phyloP scores from a whole-genome alignment of 92 coral and sea anemone genomes.

The Pocillopora grandis region DNA sequence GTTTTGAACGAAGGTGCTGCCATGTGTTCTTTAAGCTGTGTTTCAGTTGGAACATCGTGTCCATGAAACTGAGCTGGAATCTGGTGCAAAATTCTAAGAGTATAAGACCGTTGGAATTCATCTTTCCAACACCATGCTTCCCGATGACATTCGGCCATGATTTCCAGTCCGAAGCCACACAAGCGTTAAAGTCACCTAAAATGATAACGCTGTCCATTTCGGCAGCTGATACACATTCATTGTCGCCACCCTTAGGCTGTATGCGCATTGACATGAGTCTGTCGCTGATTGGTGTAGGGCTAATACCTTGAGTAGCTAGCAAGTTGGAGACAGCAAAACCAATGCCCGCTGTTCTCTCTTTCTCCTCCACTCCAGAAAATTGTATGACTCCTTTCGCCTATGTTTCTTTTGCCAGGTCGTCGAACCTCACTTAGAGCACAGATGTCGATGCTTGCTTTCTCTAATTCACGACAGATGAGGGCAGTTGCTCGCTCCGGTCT shows the following conservation, averaged over 20 bases:
- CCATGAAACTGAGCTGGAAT: constrained; percentile 36
- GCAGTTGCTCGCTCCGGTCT: constrained; percentile 59
- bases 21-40: constrained; percentile 42
- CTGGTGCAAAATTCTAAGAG: constrained; percentile 32
- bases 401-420: constrained; percentile 28
- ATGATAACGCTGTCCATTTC: constrained; percentile 10
- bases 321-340: constrained; percentile 52
- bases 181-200: constrained; percentile 30
- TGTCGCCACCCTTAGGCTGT: background rate
- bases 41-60: constrained; percentile 45
- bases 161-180: constrained; percentile 24
- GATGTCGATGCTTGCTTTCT: constrained; percentile 29
- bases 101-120: constrained; percentile 33
- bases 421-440: constrained; percentile 46
- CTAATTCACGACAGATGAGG: constrained; percentile 34
- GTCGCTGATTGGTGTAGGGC: constrained; percentile 37
- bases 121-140: constrained; percentile 32
- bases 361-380: constrained; percentile 46
- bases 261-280: constrained; percentile 33
- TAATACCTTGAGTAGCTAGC: constrained; percentile 27
- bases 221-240: constrained; percentile 22
- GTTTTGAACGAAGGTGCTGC: constrained; percentile 53
- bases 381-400: constrained; percentile 38
- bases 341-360: constrained; percentile 39
- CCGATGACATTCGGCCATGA: constrained; percentile 36